Evolutionary conservation across 2,797 vertebrate species (phyloP).

Genomic region (Scyliorhinus canicula): DNA sequence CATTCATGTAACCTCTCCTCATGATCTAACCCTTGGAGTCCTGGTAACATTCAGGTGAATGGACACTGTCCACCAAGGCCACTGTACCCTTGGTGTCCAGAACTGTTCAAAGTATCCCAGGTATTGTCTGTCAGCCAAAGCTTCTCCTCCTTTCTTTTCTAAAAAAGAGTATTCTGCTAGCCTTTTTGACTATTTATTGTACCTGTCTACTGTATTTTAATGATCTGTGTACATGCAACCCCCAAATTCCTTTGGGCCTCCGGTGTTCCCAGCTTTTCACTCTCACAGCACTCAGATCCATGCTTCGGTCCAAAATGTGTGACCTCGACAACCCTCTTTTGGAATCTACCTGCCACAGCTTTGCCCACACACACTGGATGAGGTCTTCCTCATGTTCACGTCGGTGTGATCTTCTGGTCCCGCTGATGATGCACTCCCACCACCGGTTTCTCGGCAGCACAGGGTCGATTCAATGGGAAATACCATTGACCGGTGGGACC

Average conservation of each 20-base stretch:
- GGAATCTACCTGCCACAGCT: not conserved
- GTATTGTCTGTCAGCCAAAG: not conserved
- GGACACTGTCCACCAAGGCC: not conserved
- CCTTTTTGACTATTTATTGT: not conserved
- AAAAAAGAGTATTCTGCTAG: no score
- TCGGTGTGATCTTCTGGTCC: no score
- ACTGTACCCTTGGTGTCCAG: not conserved
- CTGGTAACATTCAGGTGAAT: not conserved
- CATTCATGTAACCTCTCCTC: not conserved
- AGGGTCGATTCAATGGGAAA: no score
- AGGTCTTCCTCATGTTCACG: no score
- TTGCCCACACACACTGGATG: not conserved
- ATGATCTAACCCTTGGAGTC: not conserved
- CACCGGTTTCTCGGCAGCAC: no score
- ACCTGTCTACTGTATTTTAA: not conserved
- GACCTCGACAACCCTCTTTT: not conserved
- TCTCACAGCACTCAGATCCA: not conserved
- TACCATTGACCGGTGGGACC: no score
- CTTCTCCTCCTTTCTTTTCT: not conserved
- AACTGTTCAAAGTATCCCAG: not conserved
- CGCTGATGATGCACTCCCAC: no score
- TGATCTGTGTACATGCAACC: not conserved
- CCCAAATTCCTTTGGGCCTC: not conserved
- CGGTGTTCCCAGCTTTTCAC: not conserved
- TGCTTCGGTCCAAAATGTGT: not conserved